These are phyloP conservation scores for Lepidurus apus DNA, from an alignment of 1,140 invertebrate species.

Conservation along the genomic window DNA sequence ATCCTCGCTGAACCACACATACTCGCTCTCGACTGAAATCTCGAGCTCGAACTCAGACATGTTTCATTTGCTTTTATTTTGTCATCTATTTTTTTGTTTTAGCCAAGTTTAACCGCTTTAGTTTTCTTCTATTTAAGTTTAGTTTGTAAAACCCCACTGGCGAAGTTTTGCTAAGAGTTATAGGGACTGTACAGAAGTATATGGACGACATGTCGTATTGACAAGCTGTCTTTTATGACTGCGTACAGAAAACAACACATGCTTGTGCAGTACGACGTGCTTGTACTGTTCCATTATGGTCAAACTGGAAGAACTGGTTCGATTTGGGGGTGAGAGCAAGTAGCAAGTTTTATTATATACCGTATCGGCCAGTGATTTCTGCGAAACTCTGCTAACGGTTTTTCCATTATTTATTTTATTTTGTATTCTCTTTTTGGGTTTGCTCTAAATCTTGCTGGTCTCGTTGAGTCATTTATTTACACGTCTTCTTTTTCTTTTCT, in stretches of 20 bases:
- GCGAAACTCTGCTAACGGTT: background rate
- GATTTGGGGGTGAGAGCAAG: background rate
- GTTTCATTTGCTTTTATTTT: background rate
- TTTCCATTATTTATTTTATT: background rate
- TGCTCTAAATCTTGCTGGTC: background rate
- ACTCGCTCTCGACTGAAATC: too few species aligned
- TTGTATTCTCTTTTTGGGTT: too few species aligned
- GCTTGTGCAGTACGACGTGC: background rate
- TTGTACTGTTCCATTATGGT: background rate
- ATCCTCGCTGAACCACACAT: background rate
- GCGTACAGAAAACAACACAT: background rate
- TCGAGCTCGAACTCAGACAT: too few species aligned
- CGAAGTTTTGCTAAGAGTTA: background rate
- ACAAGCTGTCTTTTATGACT: constrained; percentile 12
- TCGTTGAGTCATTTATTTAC: background rate
- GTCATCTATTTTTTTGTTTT: background rate
- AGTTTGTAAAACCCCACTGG: too few species aligned
- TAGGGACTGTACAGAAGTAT: background rate
- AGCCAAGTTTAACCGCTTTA: background rate
- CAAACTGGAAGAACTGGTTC: background rate
- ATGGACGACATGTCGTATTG: background rate
- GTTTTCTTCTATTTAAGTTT: background rate
- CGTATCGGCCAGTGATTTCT: background rate
- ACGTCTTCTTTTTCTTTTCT: background rate
- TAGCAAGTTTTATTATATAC: background rate